Evolutionary conservation across 2,888 invertebrate genomes (phyloP), one percentile per base, ranked within the genome.

Genomic region (Xestoiulus laeticollis): DNA sequence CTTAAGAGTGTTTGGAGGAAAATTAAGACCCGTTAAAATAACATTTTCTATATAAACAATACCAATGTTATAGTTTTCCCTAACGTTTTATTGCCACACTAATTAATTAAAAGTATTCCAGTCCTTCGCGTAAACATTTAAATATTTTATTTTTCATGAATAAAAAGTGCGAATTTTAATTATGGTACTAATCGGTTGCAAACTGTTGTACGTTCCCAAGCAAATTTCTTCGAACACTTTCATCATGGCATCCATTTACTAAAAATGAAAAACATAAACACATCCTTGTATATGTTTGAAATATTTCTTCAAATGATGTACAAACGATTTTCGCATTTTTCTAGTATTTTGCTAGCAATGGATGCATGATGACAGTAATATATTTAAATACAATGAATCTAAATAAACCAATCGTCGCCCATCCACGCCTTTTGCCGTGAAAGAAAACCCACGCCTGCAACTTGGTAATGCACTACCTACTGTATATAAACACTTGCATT

Each of bases 371-470:
- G 78, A 78, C 78, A 78, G 78, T 78, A 78, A 78, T 32, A 78
- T 26, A 78, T 26, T 26, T 78, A 78, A 78, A 78, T 78, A 78
- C 78, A 78, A 30, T 78, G 78, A 78, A 12, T 78, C 26, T 78
- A 78, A 78, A 85, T 85, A 85, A 85, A 85, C 16, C 44, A 85
- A 85, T 85, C 85, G 85, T 85, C 85, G 85, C 85, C 85, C 85
- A 85, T 85, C 85, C 85, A 85, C 85, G 85, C 85, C 85, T 85
- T 85, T 85, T 78, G 78, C 78, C 78, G 78, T 78, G 78, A 78
- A 78, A 78, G 78, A 78, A 78, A 78, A 78, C 78, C 78, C 78
- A 78, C 78, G 78, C 78, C 78, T 78, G 78, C 78, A 78, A 32
- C 78, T 78, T 78, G 78, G 78, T 78, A 78, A 78, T 78, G 78